Base-by-base conservation (phyloP, 2,113 vertebrate genomes). In the Neodontobutis hainanensis region DNA sequence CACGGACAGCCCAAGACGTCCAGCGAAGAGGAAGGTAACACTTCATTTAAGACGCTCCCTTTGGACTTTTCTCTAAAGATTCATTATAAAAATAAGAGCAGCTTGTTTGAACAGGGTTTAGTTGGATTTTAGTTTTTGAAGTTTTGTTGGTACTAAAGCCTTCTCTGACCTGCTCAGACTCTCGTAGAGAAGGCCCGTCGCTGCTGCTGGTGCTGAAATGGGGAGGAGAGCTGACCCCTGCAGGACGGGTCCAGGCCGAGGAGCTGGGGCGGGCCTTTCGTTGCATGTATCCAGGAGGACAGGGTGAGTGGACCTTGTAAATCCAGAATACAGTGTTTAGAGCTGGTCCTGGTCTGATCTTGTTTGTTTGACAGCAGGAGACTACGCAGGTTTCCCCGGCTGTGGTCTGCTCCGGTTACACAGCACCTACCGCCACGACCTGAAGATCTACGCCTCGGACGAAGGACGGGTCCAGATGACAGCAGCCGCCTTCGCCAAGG, bases 391-490 rank as follows among this genome's bases (percentile, higher is more conserved):
- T 16, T 99, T 99, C 75, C 97, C 97, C 15, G 97, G 97, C 11
- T 99, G 97, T 14, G 97, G 97, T 11, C 88, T 99, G 44, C 94
- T 99, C 40, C 93, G 97, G 11, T 87, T 99, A 49, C 97, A 99
- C 84, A 99, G 97, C 91, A 99, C 97, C 36, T 99, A 98, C 61
- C 94, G 97, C 11, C 97, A 99, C 0, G 97, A 99, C 83, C 94
- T 99, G 80, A 99, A 99, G 92, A 99, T 99, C 80, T 99, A 99
- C 0, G 97, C 97, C 2, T 99, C 97, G 0, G 97, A 99, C 1
- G 97, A 99, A 81, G 97, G 97, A 50, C 88, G 97, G 11, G 97
- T 99, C 42, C 97, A 99, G 90, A 99, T 99, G 97, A 99, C 97
- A 0, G 97, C 97, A 5, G 97, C 97, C 38, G 96, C 97, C 44